Percentiles rank a stretch among this genome's conserved stretches.
Evolutionary conservation across 2,888 invertebrate genomes (phyloP).

Genomic region (Lycaena phlaeas): DNA sequence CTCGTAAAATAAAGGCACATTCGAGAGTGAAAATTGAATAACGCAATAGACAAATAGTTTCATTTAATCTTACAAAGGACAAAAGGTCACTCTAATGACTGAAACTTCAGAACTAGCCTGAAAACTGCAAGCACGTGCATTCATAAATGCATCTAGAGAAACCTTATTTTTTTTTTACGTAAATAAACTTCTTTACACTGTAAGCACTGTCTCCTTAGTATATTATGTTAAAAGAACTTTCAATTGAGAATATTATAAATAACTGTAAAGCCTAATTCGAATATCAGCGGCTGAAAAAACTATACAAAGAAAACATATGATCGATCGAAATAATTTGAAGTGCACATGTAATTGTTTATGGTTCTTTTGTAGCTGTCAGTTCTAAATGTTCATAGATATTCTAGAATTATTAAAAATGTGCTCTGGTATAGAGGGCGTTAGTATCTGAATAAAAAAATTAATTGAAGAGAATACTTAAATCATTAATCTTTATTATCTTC

Average conservation of each 20-base stretch:
- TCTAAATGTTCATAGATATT: constrained; percentile 10
- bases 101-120: constrained; percentile 49
- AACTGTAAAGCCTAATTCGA: constrained; percentile 41
- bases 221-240: not conserved
- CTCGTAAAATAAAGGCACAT: not conserved
- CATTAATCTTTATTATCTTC: too few relatives aligned
- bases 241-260: not conserved
- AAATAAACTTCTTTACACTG: not conserved
- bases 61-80: not conserved
- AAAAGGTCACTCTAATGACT: constrained; percentile 26
- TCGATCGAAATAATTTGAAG: constrained; percentile 64
- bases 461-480: too few relatives aligned
- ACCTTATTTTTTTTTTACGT: constrained; percentile 16
- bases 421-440: too few relatives aligned
- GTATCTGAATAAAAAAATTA: too few relatives aligned
- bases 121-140: constrained; percentile 70
- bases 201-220: not conserved
- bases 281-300: constrained; percentile 69
- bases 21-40: not conserved
- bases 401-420: too few relatives aligned
- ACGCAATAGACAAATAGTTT: not conserved
- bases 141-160: constrained; percentile 48
- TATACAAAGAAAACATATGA: constrained; percentile 74
- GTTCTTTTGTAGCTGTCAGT: constrained; percentile 26
- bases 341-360: constrained; percentile 68